Base-by-base conservation (phyloP, 1,140 invertebrate genomes). In the Euwallacea similis region DNA sequence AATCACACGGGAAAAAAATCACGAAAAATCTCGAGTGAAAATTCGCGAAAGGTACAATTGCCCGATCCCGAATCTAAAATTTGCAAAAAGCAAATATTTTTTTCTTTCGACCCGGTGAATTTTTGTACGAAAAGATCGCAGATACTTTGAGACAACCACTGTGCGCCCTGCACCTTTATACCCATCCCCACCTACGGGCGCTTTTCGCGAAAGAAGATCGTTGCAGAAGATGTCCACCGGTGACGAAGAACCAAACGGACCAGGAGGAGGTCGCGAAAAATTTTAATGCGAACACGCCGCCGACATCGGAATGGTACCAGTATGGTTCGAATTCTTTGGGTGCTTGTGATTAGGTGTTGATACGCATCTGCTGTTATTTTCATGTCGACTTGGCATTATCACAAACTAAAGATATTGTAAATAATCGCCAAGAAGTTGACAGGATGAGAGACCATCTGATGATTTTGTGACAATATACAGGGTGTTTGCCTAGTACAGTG, bases 201-300 rank as follows among this genome's bases (percentile, higher is more conserved):
- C 56, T 69, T 69, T 69, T 69, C 67, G 67, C 67, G 67, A 69
- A 69, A 50, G 47, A 69, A 69, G 67, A 69, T 69, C 56, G 67
- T 58, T 61, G 43, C 63, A 59, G 59, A 62, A 69, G 67, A 69
- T 69, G 67, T 62, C 59, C 67, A 61, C 44, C 60, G 46, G 50
- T 69, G 47, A 55, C 65, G 53, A 66, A 66, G 65, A 66, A 58
- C 53, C 65, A 56, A 56, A 63, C 61, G 21, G 55, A 56, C 53
- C 53, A 66, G n/a, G 47, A 10, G 46, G 66, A 68, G 47, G 60
- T 63, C 67, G 67, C 67, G 60, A 62, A 69, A 69, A 69, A 62
- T 42, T 69, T 61, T 55, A 62, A 53, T 69, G 59, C 47, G 56
- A 69, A 60, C 44, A 43, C 42, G 60, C 56, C 67, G 60, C 56